Percentiles rank a stretch among this genome's conserved stretches.
Conservation (phyloP, 2,113 vertebrate species). For the Terrapene triunguis region DNA sequence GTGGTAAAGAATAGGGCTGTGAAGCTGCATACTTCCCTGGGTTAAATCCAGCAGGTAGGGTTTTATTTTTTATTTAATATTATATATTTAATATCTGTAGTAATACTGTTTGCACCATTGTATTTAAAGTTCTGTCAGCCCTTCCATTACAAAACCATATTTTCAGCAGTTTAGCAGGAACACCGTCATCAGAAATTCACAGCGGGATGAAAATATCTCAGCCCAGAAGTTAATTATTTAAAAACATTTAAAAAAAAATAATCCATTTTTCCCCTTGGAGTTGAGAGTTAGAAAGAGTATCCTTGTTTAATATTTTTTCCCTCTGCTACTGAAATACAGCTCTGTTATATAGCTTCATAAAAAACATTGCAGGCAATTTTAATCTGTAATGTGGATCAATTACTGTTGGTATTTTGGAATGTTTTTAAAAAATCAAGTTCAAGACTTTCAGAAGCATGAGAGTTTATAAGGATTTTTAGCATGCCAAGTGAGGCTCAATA, state of each 20-base stretch:
- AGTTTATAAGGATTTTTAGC: slow-evolving; percentile 18
- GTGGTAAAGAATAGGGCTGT: neutral
- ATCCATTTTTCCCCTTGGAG: slow-evolving; percentile 66
- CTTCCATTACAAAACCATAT: slow-evolving; percentile 10
- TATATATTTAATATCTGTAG: neutral
- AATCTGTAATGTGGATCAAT: slow-evolving; percentile 72
- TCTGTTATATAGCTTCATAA: slow-evolving; percentile 48
- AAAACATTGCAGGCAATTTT: slow-evolving; percentile 68
- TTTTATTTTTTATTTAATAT: neutral
- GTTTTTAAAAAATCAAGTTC: slow-evolving; percentile 69
- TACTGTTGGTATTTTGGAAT: slow-evolving; percentile 63
- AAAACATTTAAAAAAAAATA: slow-evolving; percentile 1
- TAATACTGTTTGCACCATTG: neutral
- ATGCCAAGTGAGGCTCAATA: neutral
- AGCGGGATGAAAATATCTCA: slow-evolving; percentile 65
- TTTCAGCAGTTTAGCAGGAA: slow-evolving; percentile 57
- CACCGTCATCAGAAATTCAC: slow-evolving; percentile 72
- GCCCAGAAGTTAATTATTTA: slow-evolving; percentile 71
- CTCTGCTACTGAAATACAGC: slow-evolving; percentile 43
- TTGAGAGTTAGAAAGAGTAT: slow-evolving; percentile 53
- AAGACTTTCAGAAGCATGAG: slow-evolving; percentile 44
- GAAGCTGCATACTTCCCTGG: neutral
- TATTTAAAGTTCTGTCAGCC: slow-evolving; percentile 41
- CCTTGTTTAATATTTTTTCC: slow-evolving; percentile 53
- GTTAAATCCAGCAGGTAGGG: neutral